Evolutionary conservation across 2,888 invertebrate genomes (phyloP), one percentile per base, ranked within the genome.

Genomic region (Hecatera dysodea): DNA sequence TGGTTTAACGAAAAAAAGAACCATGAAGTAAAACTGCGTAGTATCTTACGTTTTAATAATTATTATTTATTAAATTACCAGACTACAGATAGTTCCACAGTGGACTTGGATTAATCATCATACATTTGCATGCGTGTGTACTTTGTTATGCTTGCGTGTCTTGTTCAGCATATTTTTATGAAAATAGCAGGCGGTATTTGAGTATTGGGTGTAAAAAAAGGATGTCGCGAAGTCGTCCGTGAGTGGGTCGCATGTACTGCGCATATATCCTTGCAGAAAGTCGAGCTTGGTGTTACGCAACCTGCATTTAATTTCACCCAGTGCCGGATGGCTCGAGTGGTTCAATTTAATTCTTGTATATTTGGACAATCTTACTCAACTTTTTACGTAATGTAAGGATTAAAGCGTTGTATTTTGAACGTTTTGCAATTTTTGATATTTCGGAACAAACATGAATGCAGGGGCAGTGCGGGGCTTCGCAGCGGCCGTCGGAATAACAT

Each of bases 361-460:
- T 93, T 93, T 92, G 92, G 90, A 89, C 91, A 92, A 91, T 90
- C 83, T 95, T 95, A 90, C 92, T 87, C 92, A 95, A 95, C 87
- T 77, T 65, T 80, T 95, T 95, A 93, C 91, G 92, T 90, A 95
- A 95, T 88, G 90, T 83, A 90, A 93, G 95, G 95, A 95, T 93
- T 91, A 93, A 92, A 90, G 87, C 88, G 86, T 80, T 89, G 88
- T 87, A 90, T 88, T 90, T 89, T 90, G 86, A 88, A 87, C 78
- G 87, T 95, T 93, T 95, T 93, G 95, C 92, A 94, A 95, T 94
- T 90, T 91, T 89, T 85, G 88, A 90, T 93, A 91, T 92, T 92
- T 91, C 90, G 89, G 91, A 90, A 91, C 89, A 88, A 89, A 90
- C 84, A 89, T 90, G 84, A 87, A 88, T 90, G 90, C 90, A 90